A percentile compares a stretch with the other conserved stretches of the same genome.
Evolutionary conservation across 2,113 vertebrate genomes (phyloP).

Genomic region (Eurystomus gularis): DNA sequence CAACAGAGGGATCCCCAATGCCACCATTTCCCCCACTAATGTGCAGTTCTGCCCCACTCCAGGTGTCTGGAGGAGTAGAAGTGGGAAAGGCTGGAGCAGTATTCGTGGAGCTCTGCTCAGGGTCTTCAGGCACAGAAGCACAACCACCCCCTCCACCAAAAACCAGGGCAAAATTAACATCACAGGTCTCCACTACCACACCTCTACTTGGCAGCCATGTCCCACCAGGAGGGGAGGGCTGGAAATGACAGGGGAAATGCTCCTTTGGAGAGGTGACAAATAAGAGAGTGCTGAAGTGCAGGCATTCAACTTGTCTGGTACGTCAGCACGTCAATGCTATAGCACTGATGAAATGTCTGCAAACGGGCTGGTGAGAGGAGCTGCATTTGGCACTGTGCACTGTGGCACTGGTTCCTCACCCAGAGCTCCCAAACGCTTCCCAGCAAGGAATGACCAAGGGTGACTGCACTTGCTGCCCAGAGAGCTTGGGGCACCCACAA

Average conservation of each 20-base stretch:
- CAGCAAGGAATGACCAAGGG: accelerated
- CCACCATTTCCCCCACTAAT: background rate
- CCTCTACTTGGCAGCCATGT: background rate
- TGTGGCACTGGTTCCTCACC: background rate
- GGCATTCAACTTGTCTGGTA: constrained; percentile 24
- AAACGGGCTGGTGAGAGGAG: background rate
- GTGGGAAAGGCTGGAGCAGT: background rate
- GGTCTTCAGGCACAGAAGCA: background rate
- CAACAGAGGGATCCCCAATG: background rate
- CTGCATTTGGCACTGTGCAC: background rate
- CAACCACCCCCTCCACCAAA: accelerated
- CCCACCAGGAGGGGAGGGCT: background rate
- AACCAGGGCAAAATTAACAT: background rate
- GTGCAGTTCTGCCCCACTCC: background rate
- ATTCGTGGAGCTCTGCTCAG: background rate
- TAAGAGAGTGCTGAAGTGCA: constrained; percentile 30
- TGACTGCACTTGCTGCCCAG: background rate
- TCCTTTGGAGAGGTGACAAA: background rate
- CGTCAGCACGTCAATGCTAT: background rate
- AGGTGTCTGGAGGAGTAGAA: background rate
- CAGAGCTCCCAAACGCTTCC: background rate
- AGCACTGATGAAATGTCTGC: background rate
- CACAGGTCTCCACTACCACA: background rate
- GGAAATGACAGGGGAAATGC: background rate
- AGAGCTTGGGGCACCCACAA: accelerated